phyloP scores from a whole-genome alignment of 2,797 vertebrate genomes.

The Helarctos malayanus region DNA sequence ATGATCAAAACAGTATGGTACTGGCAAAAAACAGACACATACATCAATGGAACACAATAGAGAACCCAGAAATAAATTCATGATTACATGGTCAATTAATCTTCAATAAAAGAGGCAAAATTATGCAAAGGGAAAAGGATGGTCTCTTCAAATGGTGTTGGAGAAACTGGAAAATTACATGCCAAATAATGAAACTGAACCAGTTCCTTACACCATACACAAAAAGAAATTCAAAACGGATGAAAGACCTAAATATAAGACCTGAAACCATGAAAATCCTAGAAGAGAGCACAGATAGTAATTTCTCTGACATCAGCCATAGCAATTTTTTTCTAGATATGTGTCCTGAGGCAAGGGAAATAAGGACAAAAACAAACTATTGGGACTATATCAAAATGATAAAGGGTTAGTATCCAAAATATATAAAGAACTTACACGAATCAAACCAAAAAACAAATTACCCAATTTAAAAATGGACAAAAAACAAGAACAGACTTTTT shows the following conservation, averaged over 20 bases:
- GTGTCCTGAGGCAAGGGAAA: no score
- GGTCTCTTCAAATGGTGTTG: not conserved
- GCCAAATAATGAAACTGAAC: not conserved
- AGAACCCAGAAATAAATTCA: no score
- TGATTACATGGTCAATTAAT: no score
- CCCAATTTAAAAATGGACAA: not conserved
- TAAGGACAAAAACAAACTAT: no score
- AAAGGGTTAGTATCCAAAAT: no score
- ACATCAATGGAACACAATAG: no score
- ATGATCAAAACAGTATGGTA: not conserved
- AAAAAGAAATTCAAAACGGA: not conserved
- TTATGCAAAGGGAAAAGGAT: not conserved
- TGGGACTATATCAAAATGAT: no score
- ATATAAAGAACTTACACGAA: not conserved
- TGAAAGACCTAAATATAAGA: not conserved
- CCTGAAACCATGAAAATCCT: not conserved
- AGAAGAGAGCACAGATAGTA: not conserved
- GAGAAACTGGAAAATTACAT: not conserved
- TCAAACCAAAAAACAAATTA: not conserved
- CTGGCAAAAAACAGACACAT: not conserved
- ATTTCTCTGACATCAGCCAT: not conserved
- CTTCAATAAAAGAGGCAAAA: not conserved
- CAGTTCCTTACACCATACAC: not conserved
- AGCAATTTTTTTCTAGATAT: no score
- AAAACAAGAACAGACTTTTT: not conserved